These are phyloP conservation scores for Mugil cephalus DNA, from an alignment of 2,113 vertebrate genomes.

Conservation along the genomic window DNA sequence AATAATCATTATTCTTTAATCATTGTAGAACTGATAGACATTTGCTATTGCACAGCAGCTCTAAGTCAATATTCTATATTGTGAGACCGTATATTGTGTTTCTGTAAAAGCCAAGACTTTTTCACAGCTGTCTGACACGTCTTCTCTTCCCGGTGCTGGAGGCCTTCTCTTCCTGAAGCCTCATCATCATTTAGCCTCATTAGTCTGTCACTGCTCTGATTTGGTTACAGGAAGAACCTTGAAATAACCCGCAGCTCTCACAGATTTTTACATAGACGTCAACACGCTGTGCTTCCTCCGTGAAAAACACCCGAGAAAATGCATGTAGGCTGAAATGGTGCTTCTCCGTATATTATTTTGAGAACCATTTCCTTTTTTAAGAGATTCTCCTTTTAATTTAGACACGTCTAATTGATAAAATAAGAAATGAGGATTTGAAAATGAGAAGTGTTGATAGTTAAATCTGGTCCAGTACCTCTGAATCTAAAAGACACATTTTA, in stretches of 20 bases:
- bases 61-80: neutral
- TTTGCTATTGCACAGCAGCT: neutral
- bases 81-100: constrained; percentile 40
- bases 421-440: too few relatives aligned
- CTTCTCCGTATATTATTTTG: neutral
- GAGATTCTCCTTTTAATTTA: too few relatives aligned
- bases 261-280: constrained; percentile 7
- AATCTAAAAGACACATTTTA: too few relatives aligned
- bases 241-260: constrained; percentile 43
- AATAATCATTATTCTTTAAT: constrained; percentile 32
- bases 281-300: constrained; percentile 27
- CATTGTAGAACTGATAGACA: neutral
- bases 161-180: constrained; percentile 56
- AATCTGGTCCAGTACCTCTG: too few relatives aligned
- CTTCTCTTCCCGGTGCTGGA: constrained; percentile 45
- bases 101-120: constrained; percentile 38
- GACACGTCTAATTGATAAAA: too few relatives aligned
- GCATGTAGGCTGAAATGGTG: neutral
- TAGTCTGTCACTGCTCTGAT: constrained; percentile 77
- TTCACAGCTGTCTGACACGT: constrained; percentile 60
- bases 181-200: constrained; percentile 81
- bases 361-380: too few relatives aligned
- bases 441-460: too few relatives aligned
- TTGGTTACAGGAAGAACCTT: constrained; percentile 79
- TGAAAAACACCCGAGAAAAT: neutral